Evolutionary conservation across 2,113 vertebrate genomes (phyloP), one percentile per base, ranked within the genome.

Genomic region (Salvelinus sp.): DNA sequence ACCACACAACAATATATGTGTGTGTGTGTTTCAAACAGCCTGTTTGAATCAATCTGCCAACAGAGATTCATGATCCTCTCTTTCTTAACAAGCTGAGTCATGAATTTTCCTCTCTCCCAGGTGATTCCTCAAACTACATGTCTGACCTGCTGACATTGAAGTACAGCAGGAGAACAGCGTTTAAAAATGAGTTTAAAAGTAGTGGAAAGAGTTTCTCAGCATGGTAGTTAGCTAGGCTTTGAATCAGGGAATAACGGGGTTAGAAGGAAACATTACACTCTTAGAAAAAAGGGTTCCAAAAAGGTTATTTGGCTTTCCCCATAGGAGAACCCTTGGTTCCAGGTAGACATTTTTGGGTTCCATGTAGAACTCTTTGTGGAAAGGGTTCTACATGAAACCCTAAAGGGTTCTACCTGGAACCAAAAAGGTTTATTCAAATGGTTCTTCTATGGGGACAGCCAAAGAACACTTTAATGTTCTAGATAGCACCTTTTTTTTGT

Each of bases 11-110:
- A n/a, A n/a, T n/a, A n/a, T n/a, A n/a, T n/a, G 25, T 27, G 69
- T 54, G 50, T 54, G 60, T 72, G 69, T 54, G 16, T 54, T 54
- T 54, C 76, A 73, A 74, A 77, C 62, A 83, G 75, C 44, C 69
- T 80, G 66, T 78, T 73, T 85, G 74, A 87, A 83, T 87, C 47
- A 78, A 73, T 79, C 81, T 74, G 76, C 72, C 79, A 73, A n/a
- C 54, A 70, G 25, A 85, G 76, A 85, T 77, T 85, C 74, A 83
- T 67, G 82, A 74, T 54, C 63, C 76, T 80, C 76, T 76, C 72
- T 80, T 33, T 70, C 75, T 44, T 70, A 82, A 74, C 78, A 12
- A 25, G 44, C 77, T 74, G 64, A 81, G 77, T 82, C 75, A 80
- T 73, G 75, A 14, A 10, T 82, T 79, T 60, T 30, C 30, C 22